Evolutionary conservation across 2,888 invertebrate genomes (phyloP), one percentile per base, ranked within the genome.

Genomic region (Pollenia angustigena): DNA sequence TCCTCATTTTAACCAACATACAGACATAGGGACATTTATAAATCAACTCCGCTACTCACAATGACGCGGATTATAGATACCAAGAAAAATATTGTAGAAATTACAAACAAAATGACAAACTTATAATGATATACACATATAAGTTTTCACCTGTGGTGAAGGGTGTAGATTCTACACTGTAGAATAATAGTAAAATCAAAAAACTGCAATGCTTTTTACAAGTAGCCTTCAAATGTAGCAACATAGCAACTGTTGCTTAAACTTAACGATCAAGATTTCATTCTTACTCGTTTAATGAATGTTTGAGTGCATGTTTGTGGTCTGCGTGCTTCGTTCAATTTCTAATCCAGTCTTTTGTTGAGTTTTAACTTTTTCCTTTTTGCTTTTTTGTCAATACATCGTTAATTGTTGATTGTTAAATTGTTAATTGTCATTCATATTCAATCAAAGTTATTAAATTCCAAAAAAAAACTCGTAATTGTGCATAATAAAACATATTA

Each of bases 271-370:
- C 50, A 42, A 52, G 40, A 50, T 50, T 2, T 18, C 18, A 12
- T 42, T 75, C 42, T 52, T 9, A 18, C 4, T 52, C 23, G 32
- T 14, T 42, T 42, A 40, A 42, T 40, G 4, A 1, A 40, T 32
- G 10, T 69, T 4, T 32, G 32, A 32, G 32, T 56, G 11, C 2
- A 23, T 2, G 23, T 18, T 4, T 48, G 18, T n/a, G 8, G 6
- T 52, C 16, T 52, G 4, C 32, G 46, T 12, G 12, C 32, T 50
- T 42, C 16, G 60, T 16, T 62, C 11, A 18, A 18, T 64, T 46
- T 12, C 9, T 23, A 50, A 14, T 64, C 23, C 11, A 81, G 72
- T 66, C 56, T 74, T 50, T 81, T 74, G 76, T 76, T 69, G 8
- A n/a, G 7, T 54, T 60, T 44, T 8, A 52, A 44, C 16, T 46